Evolutionary conservation across 2,888 invertebrate genomes (phyloP).

Genomic region (Ochlodes sylvanus): DNA sequence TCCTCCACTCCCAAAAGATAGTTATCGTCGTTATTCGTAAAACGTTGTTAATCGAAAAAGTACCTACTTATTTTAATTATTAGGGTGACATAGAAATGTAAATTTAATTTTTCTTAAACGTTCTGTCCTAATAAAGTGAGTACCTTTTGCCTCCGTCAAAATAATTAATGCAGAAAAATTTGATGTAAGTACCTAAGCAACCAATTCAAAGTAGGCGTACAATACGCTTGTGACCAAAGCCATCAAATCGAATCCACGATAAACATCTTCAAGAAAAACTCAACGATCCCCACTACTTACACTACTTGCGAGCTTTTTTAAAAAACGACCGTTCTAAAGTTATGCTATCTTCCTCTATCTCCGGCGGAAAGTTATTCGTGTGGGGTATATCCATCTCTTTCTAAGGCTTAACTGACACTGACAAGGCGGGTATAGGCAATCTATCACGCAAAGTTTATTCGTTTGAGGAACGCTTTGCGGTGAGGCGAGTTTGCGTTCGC

Average conservation of each 20-base stretch:
- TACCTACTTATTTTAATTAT: no score
- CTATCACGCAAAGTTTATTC: constrained; percentile 82
- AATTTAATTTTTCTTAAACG: no score
- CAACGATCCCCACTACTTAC: constrained; percentile 83
- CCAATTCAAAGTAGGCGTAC: constrained; percentile 59
- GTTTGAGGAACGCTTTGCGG: constrained; percentile 81
- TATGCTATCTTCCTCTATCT: constrained; percentile 57
- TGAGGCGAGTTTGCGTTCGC: constrained; percentile 63
- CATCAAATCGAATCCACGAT: constrained; percentile 82
- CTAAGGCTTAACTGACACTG: constrained; percentile 76
- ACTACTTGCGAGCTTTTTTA: constrained; percentile 79
- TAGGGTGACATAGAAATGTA: no score
- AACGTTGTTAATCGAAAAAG: no score
- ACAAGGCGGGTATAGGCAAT: constrained; percentile 81
- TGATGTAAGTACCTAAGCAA: constrained; percentile 3
- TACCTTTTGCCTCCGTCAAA: background rate
- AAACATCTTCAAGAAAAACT: constrained; percentile 85
- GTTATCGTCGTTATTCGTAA: no score
- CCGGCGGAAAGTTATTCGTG: constrained; percentile 19
- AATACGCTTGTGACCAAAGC: constrained; percentile 64
- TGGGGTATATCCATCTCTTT: constrained; percentile 59
- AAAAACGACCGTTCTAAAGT: constrained; percentile 72
- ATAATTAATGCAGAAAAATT: background rate
- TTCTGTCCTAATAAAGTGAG: background rate
- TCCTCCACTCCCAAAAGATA: no score